Conservation (phyloP, 2,888 invertebrate genomes). For the Cheilosia vernalis region DNA sequence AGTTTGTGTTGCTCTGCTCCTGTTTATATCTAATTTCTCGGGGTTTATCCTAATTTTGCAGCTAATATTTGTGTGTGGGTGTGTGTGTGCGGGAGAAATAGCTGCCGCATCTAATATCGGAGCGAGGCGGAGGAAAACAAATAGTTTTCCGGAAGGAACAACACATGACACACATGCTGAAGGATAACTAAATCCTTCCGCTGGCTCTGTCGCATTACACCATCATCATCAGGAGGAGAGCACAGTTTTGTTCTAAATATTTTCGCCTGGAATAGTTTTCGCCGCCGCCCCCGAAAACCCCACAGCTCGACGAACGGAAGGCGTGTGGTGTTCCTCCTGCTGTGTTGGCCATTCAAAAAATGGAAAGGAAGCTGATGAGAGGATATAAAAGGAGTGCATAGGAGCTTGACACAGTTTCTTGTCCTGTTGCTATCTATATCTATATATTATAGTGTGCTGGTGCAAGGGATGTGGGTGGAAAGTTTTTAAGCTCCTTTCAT, state of each 20-base stretch:
- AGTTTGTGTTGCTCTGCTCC: slow-evolving; percentile 62
- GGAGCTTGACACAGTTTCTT: slow-evolving; percentile 68
- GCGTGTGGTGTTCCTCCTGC: slow-evolving; percentile 29
- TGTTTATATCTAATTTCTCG: slow-evolving; percentile 70
- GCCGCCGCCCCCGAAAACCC: background rate
- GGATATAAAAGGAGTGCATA: slow-evolving; percentile 52
- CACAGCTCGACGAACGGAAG: background rate
- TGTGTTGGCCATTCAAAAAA: slow-evolving; percentile 40
- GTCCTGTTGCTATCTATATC: slow-evolving; percentile 8
- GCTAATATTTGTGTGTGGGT: slow-evolving; percentile 31
- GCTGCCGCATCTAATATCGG: slow-evolving; percentile 31
- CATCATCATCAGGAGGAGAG: slow-evolving; percentile 9
- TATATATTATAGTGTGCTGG: background rate
- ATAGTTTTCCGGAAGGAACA: slow-evolving; percentile 64
- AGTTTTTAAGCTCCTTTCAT: slow-evolving; percentile 72
- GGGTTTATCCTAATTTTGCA: slow-evolving; percentile 69
- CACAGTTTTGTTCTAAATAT: slow-evolving; percentile 68
- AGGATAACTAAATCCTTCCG: slow-evolving; percentile 52
- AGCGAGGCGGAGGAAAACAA: slow-evolving; percentile 25
- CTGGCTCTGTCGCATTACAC: slow-evolving; percentile 62
- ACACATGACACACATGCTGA: slow-evolving; percentile 58
- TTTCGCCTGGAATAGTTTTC: slow-evolving; percentile 62
- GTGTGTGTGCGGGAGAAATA: slow-evolving; percentile 31
- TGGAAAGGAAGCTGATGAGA: slow-evolving; percentile 30
- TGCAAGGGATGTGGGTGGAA: background rate